Evolutionary conservation across 2,888 invertebrate genomes (phyloP), one percentile per base, ranked within the genome.

Genomic region (Unio pictorum): DNA sequence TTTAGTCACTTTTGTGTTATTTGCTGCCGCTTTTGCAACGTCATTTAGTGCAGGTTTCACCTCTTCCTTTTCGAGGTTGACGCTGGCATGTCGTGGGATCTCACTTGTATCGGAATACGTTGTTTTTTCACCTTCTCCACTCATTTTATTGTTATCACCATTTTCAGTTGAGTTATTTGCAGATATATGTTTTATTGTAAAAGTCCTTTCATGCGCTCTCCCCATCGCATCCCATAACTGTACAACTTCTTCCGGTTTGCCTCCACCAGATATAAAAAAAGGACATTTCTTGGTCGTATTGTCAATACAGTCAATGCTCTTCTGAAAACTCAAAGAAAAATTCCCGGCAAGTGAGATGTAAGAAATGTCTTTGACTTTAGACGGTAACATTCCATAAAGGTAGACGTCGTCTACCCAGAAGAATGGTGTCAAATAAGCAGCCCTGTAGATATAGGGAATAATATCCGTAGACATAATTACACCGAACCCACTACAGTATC

Each of bases 341-440:
- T 60, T 58, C 20, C 60, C 65, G 23, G 69, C 59, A 30, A 77
- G 45, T 17, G 63, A 69, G 45, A 61, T 71, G 26, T 77, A 77
- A 7, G 64, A 64, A 18, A 77, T 69, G 5, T 74, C 76, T 11
- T 70, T 69, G 28, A 74, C 71, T 18, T 71, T 67, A 4, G 61
- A 64, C 2, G 78, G 78, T 17, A 71, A 69, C 58, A 75, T 64
- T 4, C 78, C 78, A 28, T 73, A 78, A 18, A 78, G 30, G 60
- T 77, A 77, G 5, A 74, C 77, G 55, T 77, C 77, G 45, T 77
- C 77, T 0, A 77, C 74, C 77, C 77, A 77, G 71, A 77, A 73
- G 67, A 77, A 77, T 67, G 77, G 77, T 23, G 77, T 77, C 30
- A 71, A 34, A 8, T 63, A 55, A 20, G 77, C 71, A 20, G 77